Evolutionary conservation across 2,113 vertebrate genomes (phyloP), one percentile per base, ranked within the genome.

Genomic region (Columbina picui): DNA sequence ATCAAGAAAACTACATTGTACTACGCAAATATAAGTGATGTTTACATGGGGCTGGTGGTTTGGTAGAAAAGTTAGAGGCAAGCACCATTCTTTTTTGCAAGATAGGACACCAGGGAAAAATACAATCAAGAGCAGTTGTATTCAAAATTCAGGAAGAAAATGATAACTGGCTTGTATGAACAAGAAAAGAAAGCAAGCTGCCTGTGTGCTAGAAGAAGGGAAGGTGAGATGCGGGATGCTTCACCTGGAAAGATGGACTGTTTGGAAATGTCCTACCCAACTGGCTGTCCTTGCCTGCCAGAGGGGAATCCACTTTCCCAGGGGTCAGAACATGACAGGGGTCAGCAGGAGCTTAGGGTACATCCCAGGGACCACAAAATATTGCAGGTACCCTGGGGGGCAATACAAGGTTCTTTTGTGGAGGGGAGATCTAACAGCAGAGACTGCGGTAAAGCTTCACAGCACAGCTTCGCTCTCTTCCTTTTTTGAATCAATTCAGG

Each of bases 51-150:
- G 22, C 15, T 89, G 38, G 16, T 78, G 52, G 32, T 59, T 82
- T 53, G 36, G 6, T 52, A 91, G 75, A 11, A 25, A 36, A 55
- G 29, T 45, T 20, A 25, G 82, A 63, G 41, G 29, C 9, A 83
- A 63, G 4, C 7, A 14, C 22, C 9, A 30, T 45, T 13, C 29
- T 74, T 50, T 27, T 36, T 13, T 77, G 9, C 3, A 38, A 74
- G 83, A 30, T 3, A 74, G 27, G 22, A 34, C 22, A 38, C 5
- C 10, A 26, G 39, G 34, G 36, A 17, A 90, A 89, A 93, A 49
- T 2, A 8, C 2, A 41, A 29, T 43, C 38, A n/a, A 9, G 36
- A 50, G 63, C 76, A 71, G 23, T 0, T 0, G 9, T 52, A 29
- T 41, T 56, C 30, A 32, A 90, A 94, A 83, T 2, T 10, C 4